A percentile compares a stretch with the other conserved stretches of the same genome.
These are phyloP conservation scores for Pammene fasciana DNA, from an alignment of 2,888 invertebrate species.

Conservation along the genomic window DNA sequence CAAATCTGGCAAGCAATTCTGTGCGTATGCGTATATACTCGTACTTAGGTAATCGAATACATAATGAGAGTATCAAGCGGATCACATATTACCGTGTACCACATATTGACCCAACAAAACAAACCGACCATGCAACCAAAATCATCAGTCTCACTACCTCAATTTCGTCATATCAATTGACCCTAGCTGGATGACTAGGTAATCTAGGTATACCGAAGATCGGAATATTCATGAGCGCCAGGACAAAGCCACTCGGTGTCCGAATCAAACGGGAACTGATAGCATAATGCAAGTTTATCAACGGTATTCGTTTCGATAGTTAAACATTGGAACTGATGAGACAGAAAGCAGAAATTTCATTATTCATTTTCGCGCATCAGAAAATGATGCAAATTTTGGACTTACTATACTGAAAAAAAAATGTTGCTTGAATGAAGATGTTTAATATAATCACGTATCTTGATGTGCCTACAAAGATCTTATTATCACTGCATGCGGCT, in stretches of 20 bases:
- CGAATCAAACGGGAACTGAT: constrained; percentile 7
- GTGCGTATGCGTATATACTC: too few relatives aligned
- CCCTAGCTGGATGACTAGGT: constrained; percentile 14
- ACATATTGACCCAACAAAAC: background rate
- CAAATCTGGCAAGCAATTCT: too few relatives aligned
- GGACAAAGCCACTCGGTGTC: constrained; percentile 18
- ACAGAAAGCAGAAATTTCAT: background rate
- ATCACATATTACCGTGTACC: too few relatives aligned
- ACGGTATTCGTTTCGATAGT: constrained; percentile 11
- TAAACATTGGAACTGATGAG: background rate
- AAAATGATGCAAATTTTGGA: too few relatives aligned
- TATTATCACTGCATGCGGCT: too few relatives aligned
- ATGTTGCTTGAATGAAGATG: too few relatives aligned
- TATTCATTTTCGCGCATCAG: too few relatives aligned
- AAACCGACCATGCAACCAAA: background rate
- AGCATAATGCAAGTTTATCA: constrained; percentile 12
- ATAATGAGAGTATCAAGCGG: too few relatives aligned
- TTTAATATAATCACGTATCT: too few relatives aligned
- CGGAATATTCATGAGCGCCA: constrained; percentile 18
- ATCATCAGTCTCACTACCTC: background rate
- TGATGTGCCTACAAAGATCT: too few relatives aligned
- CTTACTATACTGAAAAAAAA: too few relatives aligned
- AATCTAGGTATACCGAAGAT: constrained; percentile 6
- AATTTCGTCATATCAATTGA: constrained; percentile 9
- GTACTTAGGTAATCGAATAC: too few relatives aligned